These are phyloP conservation scores for Stratiomys singularior DNA, from an alignment of 2,888 invertebrate species.

Conservation along the genomic window DNA sequence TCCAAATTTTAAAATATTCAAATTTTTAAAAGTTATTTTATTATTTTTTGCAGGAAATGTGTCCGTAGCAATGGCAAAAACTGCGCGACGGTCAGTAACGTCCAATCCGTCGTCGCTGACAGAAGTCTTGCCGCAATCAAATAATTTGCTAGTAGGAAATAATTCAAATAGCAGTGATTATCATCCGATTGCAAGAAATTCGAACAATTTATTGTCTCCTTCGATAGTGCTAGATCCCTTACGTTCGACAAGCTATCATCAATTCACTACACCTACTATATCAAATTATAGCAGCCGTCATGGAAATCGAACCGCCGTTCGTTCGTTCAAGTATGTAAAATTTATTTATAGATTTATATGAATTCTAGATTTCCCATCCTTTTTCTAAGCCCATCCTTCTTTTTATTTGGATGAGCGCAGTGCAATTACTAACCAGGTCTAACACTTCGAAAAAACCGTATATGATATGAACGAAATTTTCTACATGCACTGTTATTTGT, in stretches of 20 bases:
- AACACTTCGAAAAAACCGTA: too few relatives aligned
- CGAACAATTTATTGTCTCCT: constrained; percentile 51
- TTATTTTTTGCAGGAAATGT: constrained; percentile 62
- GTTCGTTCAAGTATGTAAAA: constrained; percentile 37
- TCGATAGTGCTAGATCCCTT: constrained; percentile 53
- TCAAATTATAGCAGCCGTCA: constrained; percentile 54
- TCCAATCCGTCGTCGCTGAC: constrained; percentile 56
- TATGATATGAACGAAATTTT: too few relatives aligned
- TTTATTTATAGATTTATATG: too few relatives aligned
- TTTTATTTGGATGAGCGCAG: too few relatives aligned
- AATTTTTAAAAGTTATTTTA: neutral
- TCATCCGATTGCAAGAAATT: constrained; percentile 3
- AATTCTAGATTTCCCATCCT: too few relatives aligned
- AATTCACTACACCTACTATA: constrained; percentile 55
- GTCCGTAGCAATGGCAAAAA: constrained; percentile 66
- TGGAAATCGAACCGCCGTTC: constrained; percentile 49
- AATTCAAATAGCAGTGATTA: neutral
- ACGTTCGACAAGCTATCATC: constrained; percentile 54
- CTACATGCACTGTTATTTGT: too few relatives aligned
- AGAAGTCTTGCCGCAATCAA: constrained; percentile 47
- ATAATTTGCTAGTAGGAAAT: constrained; percentile 22
- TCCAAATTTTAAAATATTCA: too few relatives aligned
- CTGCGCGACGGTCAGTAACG: constrained; percentile 64
- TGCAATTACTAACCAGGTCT: too few relatives aligned
- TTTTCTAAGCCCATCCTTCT: too few relatives aligned